Conservation (phyloP, 2,888 invertebrate genomes). For the Ophion ellenae region DNA sequence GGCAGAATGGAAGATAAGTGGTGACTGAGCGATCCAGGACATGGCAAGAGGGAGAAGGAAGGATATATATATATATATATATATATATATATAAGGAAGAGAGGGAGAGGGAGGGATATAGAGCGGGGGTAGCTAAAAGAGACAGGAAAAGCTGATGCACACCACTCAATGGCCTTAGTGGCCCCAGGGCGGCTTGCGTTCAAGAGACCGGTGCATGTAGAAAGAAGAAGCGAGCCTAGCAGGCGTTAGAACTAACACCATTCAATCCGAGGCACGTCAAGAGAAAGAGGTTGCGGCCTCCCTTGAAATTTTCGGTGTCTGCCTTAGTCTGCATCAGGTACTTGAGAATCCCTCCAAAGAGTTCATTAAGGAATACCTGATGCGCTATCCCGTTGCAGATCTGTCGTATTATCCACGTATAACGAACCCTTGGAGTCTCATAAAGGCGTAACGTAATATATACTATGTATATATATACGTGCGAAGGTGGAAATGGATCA, state of each 20-base stretch:
- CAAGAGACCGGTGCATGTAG: slow-evolving; percentile 32
- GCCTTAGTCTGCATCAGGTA: slow-evolving; percentile 73
- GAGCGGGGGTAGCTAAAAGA: background rate
- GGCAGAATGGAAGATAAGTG: slow-evolving; percentile 37
- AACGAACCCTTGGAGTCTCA: background rate
- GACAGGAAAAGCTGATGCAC: slow-evolving; percentile 58
- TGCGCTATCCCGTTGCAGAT: slow-evolving; percentile 58
- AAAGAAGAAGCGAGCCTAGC: slow-evolving; percentile 63
- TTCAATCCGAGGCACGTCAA: slow-evolving; percentile 80
- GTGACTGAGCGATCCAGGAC: slow-evolving; percentile 19
- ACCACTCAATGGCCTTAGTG: slow-evolving; percentile 75
- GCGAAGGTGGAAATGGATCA: slow-evolving; percentile 58
- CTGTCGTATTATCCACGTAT: slow-evolving; percentile 21
- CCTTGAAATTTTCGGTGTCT: slow-evolving; percentile 50
- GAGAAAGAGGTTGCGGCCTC: slow-evolving; percentile 72
- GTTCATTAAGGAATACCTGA: slow-evolving; percentile 77
- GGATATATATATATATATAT: slow-evolving; percentile 23
- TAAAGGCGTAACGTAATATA: background rate
- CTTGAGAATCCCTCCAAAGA: slow-evolving; percentile 73
- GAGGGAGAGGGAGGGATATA: slow-evolving; percentile 6
- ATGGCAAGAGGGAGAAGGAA: slow-evolving; percentile 31
- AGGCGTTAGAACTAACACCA: slow-evolving; percentile 83
- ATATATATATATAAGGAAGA: background rate
- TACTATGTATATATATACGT: background rate
- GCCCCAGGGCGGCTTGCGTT: slow-evolving; percentile 68